These are phyloP conservation scores for Epinotia bilunana DNA, from an alignment of 2,888 invertebrate genomes.

Conservation along the genomic window DNA sequence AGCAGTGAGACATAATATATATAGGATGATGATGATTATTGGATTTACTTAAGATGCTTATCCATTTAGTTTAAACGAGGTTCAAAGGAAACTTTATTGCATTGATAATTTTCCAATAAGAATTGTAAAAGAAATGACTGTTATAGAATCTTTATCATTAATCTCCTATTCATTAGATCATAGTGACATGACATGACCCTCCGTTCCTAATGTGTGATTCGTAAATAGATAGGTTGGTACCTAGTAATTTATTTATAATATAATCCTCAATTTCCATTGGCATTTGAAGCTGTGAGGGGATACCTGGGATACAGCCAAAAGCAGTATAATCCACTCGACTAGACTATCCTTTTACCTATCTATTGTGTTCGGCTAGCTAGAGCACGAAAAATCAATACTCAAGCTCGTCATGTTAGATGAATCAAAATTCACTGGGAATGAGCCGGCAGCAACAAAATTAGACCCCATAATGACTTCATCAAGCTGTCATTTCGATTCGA, in stretches of 20 bases:
- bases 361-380: slow-evolving; percentile 65
- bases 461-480: slow-evolving; percentile 18
- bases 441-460: slow-evolving; percentile 20
- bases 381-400: slow-evolving; percentile 77
- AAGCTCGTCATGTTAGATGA: slow-evolving; percentile 55
- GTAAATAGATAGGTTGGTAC: background rate
- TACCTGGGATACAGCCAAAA: too few species aligned
- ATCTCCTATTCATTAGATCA: background rate
- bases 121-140: background rate
- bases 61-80: too few species aligned
- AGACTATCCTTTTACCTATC: slow-evolving; percentile 53
- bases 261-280: slow-evolving; percentile 8
- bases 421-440: slow-evolving; percentile 47
- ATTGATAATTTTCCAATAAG: background rate
- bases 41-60: background rate
- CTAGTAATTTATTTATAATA: background rate
- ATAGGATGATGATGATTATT: too few species aligned
- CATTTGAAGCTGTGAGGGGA: slow-evolving; percentile 6
- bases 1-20: too few species aligned
- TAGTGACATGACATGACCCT: background rate
- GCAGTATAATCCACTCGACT: slow-evolving; percentile 15
- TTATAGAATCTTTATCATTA: background rate
- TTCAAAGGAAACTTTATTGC: background rate
- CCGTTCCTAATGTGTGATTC: background rate
- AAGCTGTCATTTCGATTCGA: slow-evolving; percentile 34